phyloP scores from a whole-genome alignment of 2,797 vertebrate species.

The Pristis pectinata region DNA sequence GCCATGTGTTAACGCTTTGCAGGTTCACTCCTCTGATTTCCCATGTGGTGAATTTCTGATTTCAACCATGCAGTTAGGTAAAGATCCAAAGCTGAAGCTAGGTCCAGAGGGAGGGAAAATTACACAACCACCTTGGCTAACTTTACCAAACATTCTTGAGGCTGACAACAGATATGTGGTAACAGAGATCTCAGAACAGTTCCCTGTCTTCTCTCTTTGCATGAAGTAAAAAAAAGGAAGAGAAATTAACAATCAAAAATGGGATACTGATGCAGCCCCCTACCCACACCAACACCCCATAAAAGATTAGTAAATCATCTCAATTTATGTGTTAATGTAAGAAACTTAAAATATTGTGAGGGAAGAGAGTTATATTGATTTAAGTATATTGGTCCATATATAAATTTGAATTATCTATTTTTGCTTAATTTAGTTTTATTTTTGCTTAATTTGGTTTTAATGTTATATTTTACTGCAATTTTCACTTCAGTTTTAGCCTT shows the following conservation, averaged over 20 bases:
- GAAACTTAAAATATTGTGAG: neutral
- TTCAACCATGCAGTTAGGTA: neutral
- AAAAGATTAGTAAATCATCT: neutral
- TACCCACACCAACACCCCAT: neutral
- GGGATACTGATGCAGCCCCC: neutral
- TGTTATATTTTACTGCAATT: neutral
- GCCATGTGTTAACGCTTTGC: neutral
- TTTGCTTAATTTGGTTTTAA: neutral
- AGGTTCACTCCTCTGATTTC: slow-evolving; percentile 1
- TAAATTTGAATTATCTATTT: neutral
- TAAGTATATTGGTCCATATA: neutral
- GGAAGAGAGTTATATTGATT: neutral
- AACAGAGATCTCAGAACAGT: neutral
- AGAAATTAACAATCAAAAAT: neutral
- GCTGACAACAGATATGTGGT: neutral
- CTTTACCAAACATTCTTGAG: slow-evolving; percentile 20
- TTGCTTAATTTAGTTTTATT: neutral
- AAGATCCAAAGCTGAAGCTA: neutral
- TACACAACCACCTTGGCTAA: neutral
- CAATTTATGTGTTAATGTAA: neutral
- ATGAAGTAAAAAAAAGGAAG: too few relatives aligned
- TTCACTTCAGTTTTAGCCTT: too few relatives aligned
- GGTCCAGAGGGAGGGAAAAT: neutral
- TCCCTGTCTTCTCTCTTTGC: neutral
- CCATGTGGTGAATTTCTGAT: neutral